Conservation (phyloP, 2,888 invertebrate species). For the Corbicula japonica region DNA sequence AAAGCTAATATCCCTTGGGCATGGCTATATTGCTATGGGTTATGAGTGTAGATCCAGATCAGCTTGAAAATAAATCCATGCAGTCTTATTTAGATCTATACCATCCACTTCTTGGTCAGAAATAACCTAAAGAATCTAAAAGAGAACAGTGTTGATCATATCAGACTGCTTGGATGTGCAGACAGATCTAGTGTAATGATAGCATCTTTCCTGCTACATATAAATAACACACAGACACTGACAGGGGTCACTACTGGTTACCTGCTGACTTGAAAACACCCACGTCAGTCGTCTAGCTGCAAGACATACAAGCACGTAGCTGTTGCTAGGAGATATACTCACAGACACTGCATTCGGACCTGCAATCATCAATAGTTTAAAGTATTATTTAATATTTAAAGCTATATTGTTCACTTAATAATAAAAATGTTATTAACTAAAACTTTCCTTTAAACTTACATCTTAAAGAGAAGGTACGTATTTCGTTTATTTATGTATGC, state of each 20-base stretch:
- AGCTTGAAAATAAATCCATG: no score
- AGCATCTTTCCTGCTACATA: not conserved
- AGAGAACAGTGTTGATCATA: not conserved
- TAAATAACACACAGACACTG: not conserved
- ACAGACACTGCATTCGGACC: conserved; percentile 94
- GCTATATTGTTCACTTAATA: no score
- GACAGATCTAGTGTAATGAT: not conserved
- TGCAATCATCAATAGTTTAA: no score
- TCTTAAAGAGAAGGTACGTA: no score
- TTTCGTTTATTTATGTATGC: no score
- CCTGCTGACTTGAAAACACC: conserved; percentile 82
- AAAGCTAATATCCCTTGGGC: no score
- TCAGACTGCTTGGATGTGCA: not conserved
- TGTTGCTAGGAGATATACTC: conserved; percentile 93
- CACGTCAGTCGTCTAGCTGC: conserved; percentile 87
- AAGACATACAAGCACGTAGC: conserved; percentile 93
- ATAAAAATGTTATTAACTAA: no score
- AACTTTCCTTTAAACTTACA: no score
- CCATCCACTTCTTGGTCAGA: not conserved
- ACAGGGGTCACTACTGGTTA: conserved; percentile 72
- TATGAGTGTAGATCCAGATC: no score
- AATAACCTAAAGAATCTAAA: not conserved
- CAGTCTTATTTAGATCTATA: not conserved
- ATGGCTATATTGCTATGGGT: no score
- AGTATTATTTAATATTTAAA: no score